Conservation (phyloP, 2,888 invertebrate genomes). For the Galerucella nymphaeae region DNA sequence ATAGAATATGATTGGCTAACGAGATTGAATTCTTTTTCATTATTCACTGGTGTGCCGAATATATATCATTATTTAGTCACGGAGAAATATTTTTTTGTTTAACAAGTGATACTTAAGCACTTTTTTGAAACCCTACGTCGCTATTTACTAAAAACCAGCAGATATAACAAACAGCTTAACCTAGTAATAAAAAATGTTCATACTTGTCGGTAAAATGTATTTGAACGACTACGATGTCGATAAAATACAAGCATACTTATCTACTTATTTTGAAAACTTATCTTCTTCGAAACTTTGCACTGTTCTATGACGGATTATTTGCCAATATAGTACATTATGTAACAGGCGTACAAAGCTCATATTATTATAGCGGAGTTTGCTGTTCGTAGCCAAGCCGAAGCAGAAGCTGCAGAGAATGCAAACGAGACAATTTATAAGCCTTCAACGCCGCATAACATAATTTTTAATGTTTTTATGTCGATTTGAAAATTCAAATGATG, state of each 20-base stretch:
- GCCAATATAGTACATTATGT: neutral
- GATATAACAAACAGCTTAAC: neutral
- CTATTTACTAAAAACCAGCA: neutral
- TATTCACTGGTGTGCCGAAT: too few relatives aligned
- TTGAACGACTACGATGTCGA: neutral
- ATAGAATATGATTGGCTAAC: too few relatives aligned
- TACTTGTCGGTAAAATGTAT: neutral
- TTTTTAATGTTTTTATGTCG: neutral
- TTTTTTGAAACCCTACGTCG: neutral
- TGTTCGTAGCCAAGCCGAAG: neutral
- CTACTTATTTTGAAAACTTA: neutral
- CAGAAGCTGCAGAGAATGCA: neutral
- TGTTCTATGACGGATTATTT: neutral
- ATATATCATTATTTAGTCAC: too few relatives aligned
- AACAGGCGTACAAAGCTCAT: conserved; percentile 4
- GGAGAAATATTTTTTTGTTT: too few relatives aligned
- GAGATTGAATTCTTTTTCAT: too few relatives aligned
- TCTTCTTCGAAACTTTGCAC: neutral
- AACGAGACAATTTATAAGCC: neutral
- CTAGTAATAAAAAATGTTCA: neutral
- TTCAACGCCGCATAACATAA: neutral
- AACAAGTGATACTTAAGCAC: neutral
- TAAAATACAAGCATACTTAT: neutral
- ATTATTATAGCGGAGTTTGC: neutral
- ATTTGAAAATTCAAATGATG: too few relatives aligned